Base-by-base conservation (phyloP, 2,113 vertebrate genomes). In the Coracopsis vasa region DNA sequence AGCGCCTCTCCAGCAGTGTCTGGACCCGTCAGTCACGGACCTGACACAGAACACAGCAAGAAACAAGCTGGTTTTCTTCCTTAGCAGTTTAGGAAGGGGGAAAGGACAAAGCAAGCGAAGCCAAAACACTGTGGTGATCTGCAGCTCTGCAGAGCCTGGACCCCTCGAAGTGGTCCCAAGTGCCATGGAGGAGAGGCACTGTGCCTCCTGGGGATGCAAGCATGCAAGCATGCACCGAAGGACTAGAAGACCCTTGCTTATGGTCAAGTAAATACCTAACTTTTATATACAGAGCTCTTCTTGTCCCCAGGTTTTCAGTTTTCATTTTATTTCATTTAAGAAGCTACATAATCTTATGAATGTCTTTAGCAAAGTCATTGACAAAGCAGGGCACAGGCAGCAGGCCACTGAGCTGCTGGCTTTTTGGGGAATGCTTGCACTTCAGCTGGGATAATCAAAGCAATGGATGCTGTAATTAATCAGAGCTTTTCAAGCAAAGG, bases 11-110 rank as follows among this genome's bases (percentile, higher is more conserved):
- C 6, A 7, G 28, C 37, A 66, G 56, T 11, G 9, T 31, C n/a
- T 37, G n/a, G n/a, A n/a, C n/a, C n/a, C n/a, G 29, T n/a, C 56
- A 10, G 28, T 56, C 3, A 1, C 0, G 1, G 44, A 31, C 28
- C 10, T 0, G 0, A 12, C 53, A 33, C 18, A 53, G n/a, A 41
- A 62, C 54, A 15, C 0, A 1, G 23, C 44, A 47, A 88, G 37
- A 47, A 80, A 53, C 1, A 1, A 64, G 20, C 7, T 15, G 15
- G 13, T 41, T 90, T 86, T 78, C 69, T 61, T 62, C 29, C 39
- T 11, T 28, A 16, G 28, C 39, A 44, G 20, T 16, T 77, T 41
- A 62, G 65, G 25, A 72, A 78, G 7, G 21, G 8, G 10, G n/a
- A 61, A 72, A 58, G 29, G 39, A 27, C 11, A 18, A 35, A 64